Percentiles rank a stretch among this genome's conserved stretches.
Conservation (phyloP, 2,113 vertebrate species). For the Ophthalmolycus amberensis region DNA sequence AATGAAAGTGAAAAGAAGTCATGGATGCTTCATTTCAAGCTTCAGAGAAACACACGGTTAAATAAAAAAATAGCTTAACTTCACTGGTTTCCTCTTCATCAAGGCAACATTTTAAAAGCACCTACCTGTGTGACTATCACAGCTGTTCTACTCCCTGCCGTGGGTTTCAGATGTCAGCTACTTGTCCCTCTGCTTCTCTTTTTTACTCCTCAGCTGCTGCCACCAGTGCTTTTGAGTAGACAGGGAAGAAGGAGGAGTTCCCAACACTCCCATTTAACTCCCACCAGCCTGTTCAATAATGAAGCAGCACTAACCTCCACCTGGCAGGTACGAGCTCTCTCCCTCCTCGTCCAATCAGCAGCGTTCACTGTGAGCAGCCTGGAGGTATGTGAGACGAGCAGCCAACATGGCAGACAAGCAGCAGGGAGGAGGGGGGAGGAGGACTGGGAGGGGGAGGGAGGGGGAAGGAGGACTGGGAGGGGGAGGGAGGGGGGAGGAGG, state of each 20-base stretch:
- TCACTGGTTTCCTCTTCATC: not conserved
- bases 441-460: not conserved
- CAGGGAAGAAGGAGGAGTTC: constrained; percentile 52
- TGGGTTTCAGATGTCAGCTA: not conserved
- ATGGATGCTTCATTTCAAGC: not conserved
- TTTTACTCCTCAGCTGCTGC: constrained; percentile 33
- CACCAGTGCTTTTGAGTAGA: constrained; percentile 38
- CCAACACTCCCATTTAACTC: constrained; percentile 26
- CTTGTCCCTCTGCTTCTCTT: not conserved
- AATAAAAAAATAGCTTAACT: not conserved
- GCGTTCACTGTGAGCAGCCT: not conserved
- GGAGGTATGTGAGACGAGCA: constrained; percentile 26
- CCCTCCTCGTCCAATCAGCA: constrained; percentile 42
- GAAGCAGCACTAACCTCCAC: constrained; percentile 54
- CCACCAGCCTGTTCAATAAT: constrained; percentile 46
- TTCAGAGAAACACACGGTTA: not conserved
- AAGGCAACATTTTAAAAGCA: not conserved
- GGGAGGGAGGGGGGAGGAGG: constrained; percentile 8
- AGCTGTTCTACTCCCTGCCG: constrained; percentile 2
- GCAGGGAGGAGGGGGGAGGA: not conserved
- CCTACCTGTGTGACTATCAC: constrained; percentile 55
- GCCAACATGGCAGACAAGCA: constrained; percentile 10
- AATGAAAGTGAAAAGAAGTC: too few species aligned
- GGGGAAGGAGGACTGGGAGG: too few species aligned
- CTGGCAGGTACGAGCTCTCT: constrained; percentile 53